Evolutionary conservation across 2,797 vertebrate species (phyloP), one percentile per base, ranked within the genome.

Genomic region (Philypnodon macrostomus): DNA sequence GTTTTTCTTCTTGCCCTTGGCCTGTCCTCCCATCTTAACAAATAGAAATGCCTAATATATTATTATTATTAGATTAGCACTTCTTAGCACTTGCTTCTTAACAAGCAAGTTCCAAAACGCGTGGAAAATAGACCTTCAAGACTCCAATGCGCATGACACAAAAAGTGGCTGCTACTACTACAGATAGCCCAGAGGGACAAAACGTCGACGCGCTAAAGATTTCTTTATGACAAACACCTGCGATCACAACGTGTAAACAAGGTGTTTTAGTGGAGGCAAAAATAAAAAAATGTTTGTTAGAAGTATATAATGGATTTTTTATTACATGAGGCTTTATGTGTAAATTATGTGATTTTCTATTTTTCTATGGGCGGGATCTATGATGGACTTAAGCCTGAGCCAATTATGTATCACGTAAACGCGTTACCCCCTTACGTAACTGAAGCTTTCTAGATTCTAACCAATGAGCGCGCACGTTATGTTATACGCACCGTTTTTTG

Each of bases 1-100:
- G 58, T 21, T 88, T 76, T 85, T 88, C 86, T 90, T 92, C 76
- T 91, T 91, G 27, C 74, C 48, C 49, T 90, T 91, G 11, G 87
- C 76, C 66, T 91, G 89, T 30, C 91, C 90, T 53, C 91, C 91
- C 91, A 93, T 92, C 10, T 1, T 67, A 14, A 39, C 26, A 58
- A 12, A 2, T 2, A 1, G 52, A 45, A 4, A 19, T 37, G n/a
- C n/a, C 1, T 1, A 38, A n/a, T 54, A 46, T 16, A 6, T 35
- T 2, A 19, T 1, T 11, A 9, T 5, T 37, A 7, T 40, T 60
- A 52, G n/a, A 11, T 44, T 3, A 50, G 16, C 66, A 50, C 55
- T 15, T 1, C 1, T 1, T 34, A 44, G 41, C 16, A 34, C n/a
- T 44, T 26, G 34, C 0, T 11, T 1, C 27, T 15, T 9, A 19